Base-by-base conservation (phyloP, 2,888 invertebrate genomes). In the Glyphotaelius pellucidus region DNA sequence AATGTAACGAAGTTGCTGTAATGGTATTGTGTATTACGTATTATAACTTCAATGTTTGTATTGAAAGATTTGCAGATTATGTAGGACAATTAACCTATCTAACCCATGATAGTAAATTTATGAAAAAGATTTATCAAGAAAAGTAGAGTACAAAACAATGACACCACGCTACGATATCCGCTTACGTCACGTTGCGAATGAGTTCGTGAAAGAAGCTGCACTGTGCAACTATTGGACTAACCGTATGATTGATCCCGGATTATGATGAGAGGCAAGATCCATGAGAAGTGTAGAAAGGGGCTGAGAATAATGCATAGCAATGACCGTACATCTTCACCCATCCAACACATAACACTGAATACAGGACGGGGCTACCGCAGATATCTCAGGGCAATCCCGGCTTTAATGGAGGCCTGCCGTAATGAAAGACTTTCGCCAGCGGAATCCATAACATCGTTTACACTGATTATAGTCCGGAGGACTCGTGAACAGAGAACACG, bases 401-500 rank as follows among this genome's bases (percentile, higher is more conserved):
- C 25, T 83, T 35, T 32, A 83, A 86, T 30, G 38, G 86, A 14
- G 90, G 83, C 90, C n/a, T 31, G 19, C 32, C 25, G 67, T 90
- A 90, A 90, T 90, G 84, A 90, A 81, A 84, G 90, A 84, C 90
- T 90, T 90, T 90, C 83, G 52, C 90, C 90, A n/a, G 42, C 42
- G 42, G 85, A 85, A 85, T 85, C 85, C 85, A 42, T 42, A 85
- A 85, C 86, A 85, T 67, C 91, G 80, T 89, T 91, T 91, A 91
- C 47, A 47, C 31, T 91, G 91, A 91, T 91, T 91, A 91, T 42
- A 91, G 89, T 38, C 89, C 90, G 80, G 80, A 15, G 80, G 86
- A 38, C 80, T 86, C 86, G 80, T 80, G 87, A 87, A 80, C 35
- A 42, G 42, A 32, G 47, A 79, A 80, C n/a, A 32, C 83, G 19